Percentiles rank a stretch among this genome's conserved stretches.
phyloP scores from a whole-genome alignment of 2,888 invertebrate species.

The Drosophila cognata region DNA sequence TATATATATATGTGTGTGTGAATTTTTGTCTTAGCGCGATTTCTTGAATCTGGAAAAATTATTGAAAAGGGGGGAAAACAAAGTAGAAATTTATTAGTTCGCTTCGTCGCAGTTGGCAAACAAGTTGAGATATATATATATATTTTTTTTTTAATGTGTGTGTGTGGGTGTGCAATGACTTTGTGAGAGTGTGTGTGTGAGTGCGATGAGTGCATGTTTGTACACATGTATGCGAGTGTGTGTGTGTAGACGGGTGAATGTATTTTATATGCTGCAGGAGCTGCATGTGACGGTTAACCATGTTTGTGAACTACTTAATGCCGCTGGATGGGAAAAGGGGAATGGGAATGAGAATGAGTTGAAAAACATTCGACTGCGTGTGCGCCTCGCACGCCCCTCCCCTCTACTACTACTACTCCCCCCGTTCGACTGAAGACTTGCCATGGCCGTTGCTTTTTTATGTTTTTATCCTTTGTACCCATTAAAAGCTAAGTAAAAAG shows the following conservation, averaged over 20 bases:
- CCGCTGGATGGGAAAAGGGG: constrained; percentile 13
- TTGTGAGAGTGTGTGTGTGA: constrained; percentile 19
- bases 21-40: constrained; percentile 59
- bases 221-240: constrained; percentile 15
- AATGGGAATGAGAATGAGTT: constrained; percentile 55
- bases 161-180: constrained; percentile 38
- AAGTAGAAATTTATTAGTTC: constrained; percentile 79
- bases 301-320: constrained; percentile 57
- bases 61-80: constrained; percentile 66
- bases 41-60: constrained; percentile 75
- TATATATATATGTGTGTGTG: constrained; percentile 13
- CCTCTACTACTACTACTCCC: not conserved
- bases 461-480: constrained; percentile 9
- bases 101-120: constrained; percentile 77
- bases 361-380: constrained; percentile 55
- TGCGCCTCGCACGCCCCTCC: constrained; percentile 10
- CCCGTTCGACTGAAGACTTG: constrained; percentile 27
- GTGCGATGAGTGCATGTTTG: constrained; percentile 24
- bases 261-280: constrained; percentile 41
- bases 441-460: constrained; percentile 24
- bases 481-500: not conserved
- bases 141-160: constrained; percentile 48
- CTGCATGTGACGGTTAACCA: constrained; percentile 56
- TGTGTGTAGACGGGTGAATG: constrained; percentile 24
- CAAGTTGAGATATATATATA: constrained; percentile 66